phyloP scores from a whole-genome alignment of 2,797 vertebrate species.

The Cynodonichthys magdalenae region DNA sequence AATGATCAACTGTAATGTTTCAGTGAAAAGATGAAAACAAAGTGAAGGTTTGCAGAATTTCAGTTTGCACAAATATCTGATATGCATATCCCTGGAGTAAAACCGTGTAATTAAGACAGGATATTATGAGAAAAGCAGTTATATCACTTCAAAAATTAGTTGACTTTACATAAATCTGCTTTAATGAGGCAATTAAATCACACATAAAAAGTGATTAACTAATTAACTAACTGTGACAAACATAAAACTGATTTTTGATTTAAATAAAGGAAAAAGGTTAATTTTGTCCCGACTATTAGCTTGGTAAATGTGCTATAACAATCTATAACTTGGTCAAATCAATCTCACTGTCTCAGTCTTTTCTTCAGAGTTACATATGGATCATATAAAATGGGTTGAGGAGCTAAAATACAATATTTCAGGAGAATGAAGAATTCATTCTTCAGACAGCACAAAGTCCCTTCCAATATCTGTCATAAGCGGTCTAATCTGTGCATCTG shows the following conservation, averaged over 20 bases:
- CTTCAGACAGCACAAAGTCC: constrained; percentile 11
- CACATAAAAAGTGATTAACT: constrained; percentile 1
- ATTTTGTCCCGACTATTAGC: constrained; percentile 3
- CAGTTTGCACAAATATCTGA: constrained; percentile 5
- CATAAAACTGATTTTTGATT: constrained; percentile 6
- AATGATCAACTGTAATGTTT: not conserved
- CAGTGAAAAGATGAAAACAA: not conserved
- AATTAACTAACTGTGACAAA: constrained; percentile 24
- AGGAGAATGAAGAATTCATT: constrained; percentile 12
- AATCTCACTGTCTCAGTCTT: too few species aligned
- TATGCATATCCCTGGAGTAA: not conserved
- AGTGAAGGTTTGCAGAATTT: not conserved
- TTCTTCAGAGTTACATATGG: too few species aligned
- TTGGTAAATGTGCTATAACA: not conserved
- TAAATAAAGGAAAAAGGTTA: not conserved
- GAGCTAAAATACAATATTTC: constrained; percentile 12
- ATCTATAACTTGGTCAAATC: not conserved
- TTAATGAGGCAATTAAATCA: constrained; percentile 2
- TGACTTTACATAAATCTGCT: constrained; percentile 12
- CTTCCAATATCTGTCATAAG: constrained; percentile 32
- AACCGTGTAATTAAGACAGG: constrained; percentile 16
- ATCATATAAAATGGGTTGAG: constrained; percentile 9
- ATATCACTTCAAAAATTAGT: constrained; percentile 3
- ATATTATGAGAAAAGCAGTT: constrained; percentile 5
- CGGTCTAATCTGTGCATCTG: constrained; percentile 6